phyloP scores from a whole-genome alignment of 1,140 invertebrate genomes.

The Heliconius melpomene region DNA sequence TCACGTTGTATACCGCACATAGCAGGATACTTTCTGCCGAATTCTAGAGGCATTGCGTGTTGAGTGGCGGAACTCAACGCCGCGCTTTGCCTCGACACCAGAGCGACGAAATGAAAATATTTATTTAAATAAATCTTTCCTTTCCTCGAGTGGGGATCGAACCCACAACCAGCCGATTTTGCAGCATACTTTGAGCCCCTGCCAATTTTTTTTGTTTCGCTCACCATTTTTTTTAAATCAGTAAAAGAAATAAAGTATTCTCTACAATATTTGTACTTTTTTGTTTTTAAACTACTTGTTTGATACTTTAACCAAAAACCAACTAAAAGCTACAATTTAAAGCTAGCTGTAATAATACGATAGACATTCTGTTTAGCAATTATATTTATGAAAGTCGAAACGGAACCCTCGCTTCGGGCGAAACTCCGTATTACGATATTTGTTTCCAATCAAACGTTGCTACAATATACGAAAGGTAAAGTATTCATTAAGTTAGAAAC shows the following conservation, averaged over 20 bases:
- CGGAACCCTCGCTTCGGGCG: background rate
- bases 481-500: constrained; percentile 21
- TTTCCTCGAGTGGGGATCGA: no score
- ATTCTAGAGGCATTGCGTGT: no score
- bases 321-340: background rate
- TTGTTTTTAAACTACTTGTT: background rate
- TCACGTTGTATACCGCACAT: no score
- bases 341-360: background rate
- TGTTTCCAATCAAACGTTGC: constrained; percentile 14
- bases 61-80: no score
- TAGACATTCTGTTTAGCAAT: background rate
- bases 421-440: constrained; percentile 18
- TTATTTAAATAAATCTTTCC: no score
- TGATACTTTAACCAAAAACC: background rate
- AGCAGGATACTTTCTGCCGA: no score
- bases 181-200: no score
- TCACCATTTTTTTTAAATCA: no score
- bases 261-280: background rate
- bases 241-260: background rate
- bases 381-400: background rate
- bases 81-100: no score
- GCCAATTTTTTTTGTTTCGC: no score
- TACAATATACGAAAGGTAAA: constrained; percentile 3
- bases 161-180: no score
- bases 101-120: no score